Base-by-base conservation (phyloP, 2,113 vertebrate genomes). In the Hippolais icterina region DNA sequence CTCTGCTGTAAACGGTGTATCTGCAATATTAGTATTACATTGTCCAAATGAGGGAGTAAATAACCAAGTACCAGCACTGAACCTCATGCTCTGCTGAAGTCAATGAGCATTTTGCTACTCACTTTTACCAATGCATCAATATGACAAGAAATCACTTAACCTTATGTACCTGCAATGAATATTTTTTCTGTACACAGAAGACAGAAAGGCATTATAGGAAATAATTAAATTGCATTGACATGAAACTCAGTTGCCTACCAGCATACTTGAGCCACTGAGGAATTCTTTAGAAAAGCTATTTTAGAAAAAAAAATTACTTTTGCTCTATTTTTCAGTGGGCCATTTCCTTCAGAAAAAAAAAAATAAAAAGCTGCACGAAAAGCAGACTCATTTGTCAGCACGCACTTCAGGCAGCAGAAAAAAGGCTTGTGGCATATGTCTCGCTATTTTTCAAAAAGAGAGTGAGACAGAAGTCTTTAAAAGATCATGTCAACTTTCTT, bases 301-400 rank as follows among this genome's bases (percentile, higher is more conserved):
- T 77, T 27, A 6, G 28, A 76, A 83, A 94, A 83, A 83, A 83
- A 66, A 71, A 78, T 35, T 83, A 60, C 29, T 94, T 95, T 83
- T 80, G 69, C 70, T 87, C 2, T 75, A 52, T 85, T 96, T 88
- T 70, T 90, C 78, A 76, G 78, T 65, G 49, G 71, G 61, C 28
- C 57, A 64, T 85, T 76, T 85, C 37, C 70, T 80, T 41, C 74
- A 93, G 59, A 11, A 91, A 84, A 94, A 89, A 41, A 41, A 52
- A 52, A 68, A 52, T 46, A 69, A 25, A 1, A 2, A 37, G 1
- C 44, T 29, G 24, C 60, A 83, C 0, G 0, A 90, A 83, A 93
- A 84, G 17, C 74, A 93, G 78, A 76, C 59, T 71, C 81, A 94
- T 94, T 94, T 94, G 84, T 91, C 92, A 95, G 56, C n/a, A 74